phyloP scores from a whole-genome alignment of 2,797 vertebrate species.

The Carduelis carduelis region DNA sequence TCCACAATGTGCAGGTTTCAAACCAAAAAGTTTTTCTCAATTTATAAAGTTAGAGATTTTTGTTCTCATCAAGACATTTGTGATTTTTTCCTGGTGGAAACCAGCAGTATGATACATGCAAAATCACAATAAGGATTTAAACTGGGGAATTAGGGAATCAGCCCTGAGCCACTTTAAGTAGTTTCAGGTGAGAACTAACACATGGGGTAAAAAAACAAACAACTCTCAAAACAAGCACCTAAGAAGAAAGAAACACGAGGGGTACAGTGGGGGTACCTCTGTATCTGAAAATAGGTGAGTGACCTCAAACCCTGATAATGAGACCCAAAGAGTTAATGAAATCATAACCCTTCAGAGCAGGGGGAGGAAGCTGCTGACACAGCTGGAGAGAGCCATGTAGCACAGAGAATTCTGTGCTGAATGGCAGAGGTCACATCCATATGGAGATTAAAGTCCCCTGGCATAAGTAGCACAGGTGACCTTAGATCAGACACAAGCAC shows the following conservation, averaged over 20 bases:
- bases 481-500: constrained; percentile 54
- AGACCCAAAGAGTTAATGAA: constrained; percentile 58
- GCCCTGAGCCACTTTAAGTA: background rate
- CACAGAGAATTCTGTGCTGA: constrained; percentile 46
- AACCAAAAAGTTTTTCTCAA: background rate
- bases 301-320: constrained; percentile 36
- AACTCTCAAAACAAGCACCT: background rate
- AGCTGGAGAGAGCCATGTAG: constrained; percentile 28
- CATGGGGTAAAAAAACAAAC: background rate
- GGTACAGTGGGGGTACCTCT: background rate
- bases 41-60: background rate
- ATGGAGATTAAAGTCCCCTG: constrained; percentile 65
- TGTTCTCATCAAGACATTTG: background rate
- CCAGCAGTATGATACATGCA: background rate
- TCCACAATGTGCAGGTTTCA: background rate
- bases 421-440: constrained; percentile 59
- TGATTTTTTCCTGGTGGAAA: background rate
- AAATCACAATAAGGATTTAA: background rate
- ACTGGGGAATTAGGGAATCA: background rate
- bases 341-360: constrained; percentile 34
- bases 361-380: constrained; percentile 41
- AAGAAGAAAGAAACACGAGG: background rate
- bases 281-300: background rate
- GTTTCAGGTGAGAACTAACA: background rate
- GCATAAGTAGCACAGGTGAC: constrained; percentile 62